Base-by-base conservation (phyloP, 1,140 invertebrate genomes). In the Brachionus rubens region DNA sequence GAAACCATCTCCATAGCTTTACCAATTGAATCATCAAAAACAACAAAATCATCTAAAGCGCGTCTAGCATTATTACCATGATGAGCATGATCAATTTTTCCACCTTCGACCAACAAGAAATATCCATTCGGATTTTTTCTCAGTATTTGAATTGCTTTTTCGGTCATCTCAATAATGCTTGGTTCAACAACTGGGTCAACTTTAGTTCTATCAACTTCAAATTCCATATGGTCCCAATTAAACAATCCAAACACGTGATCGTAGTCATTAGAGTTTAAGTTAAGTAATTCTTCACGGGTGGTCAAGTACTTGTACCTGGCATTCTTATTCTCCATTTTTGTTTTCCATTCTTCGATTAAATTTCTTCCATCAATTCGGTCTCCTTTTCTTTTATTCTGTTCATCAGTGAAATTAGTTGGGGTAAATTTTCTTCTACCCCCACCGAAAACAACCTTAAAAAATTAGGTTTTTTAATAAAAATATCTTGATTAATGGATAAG, bases 101-200 rank as follows among this genome's bases (percentile, higher is more conserved):
- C 87, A 92, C 91, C 92, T 88, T 95, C 93, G 3, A 94, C 91
- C 79, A 95, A 90, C 12, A 95, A 83, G 80, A 95, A 92, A 83
- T 90, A 95, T 28, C 94, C 94, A 41, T 92, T 89, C 5, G 89
- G 85, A 79, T 91, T 91, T 78, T 90, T 91, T 26, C 86, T 85
- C 4, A 97, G 82, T 33, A 96, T 88, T 82, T 91, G 88, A 2
- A 98, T 87, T 0, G 94, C 93, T 10, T 90, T 89, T 77, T 88
- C 84, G 0, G 91, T 92, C 94, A 98, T 96, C 59, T 94, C 88
- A 12, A 88, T 87, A 3, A 98, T 82, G 1, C 91, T 86, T 4
- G 89, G 88, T 72, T 88, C 67, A 50, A 81, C 80, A 12, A 77
- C 79, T 9, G 5, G 21, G 2, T 19, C 16, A 77, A 10, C 28